Conservation (phyloP, 2,797 vertebrate species). For the Onychomys leucogaster region DNA sequence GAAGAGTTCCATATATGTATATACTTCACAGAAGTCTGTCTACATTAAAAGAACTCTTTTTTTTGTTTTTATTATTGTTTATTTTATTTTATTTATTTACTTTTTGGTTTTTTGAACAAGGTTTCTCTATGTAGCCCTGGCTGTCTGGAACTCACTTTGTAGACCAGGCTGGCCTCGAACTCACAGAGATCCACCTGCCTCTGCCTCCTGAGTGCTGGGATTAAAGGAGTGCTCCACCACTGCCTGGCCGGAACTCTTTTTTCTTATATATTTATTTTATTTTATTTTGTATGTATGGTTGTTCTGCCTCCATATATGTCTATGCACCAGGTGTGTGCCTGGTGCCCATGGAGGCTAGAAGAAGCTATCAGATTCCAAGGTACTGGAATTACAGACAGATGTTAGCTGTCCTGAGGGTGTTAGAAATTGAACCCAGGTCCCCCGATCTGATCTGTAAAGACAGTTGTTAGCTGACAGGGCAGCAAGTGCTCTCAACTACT, state of each 20-base stretch:
- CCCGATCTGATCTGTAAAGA: not conserved
- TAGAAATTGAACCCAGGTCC: not conserved
- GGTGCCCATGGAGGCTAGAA: not conserved
- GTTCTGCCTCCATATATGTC: not conserved
- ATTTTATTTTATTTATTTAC: too few species aligned
- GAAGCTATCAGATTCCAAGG: not conserved
- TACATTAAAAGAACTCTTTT: too few species aligned
- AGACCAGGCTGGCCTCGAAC: not conserved
- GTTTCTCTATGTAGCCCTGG: not conserved
- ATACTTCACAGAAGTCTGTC: too few species aligned
- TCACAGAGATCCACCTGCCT: not conserved
- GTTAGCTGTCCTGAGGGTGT: not conserved
- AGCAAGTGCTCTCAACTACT: not conserved
- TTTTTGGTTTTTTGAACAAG: not conserved
- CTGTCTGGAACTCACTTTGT: not conserved
- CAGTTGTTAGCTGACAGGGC: not conserved
- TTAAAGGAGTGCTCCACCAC: not conserved
- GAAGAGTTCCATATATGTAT: not conserved
- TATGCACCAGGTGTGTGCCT: not conserved
- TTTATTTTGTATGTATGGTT: not conserved
- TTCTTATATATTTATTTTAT: not conserved
- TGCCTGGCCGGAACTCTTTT: not conserved
- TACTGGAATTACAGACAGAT: not conserved
- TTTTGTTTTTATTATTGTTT: too few species aligned
- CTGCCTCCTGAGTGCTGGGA: not conserved